Evolutionary conservation across 2,797 vertebrate genomes (phyloP), one percentile per base, ranked within the genome.

Genomic region (Tragopan temminckii): DNA sequence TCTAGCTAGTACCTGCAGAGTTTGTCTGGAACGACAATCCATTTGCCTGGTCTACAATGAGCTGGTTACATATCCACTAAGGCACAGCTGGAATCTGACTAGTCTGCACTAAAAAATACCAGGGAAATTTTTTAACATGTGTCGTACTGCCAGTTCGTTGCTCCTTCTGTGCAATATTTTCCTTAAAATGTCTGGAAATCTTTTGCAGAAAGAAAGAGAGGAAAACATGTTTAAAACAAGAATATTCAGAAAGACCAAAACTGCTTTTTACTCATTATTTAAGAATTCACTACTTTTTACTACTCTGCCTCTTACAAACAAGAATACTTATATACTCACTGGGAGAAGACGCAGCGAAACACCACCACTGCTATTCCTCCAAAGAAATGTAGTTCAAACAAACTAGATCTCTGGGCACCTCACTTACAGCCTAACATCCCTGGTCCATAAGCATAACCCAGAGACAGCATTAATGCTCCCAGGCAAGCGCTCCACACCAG

Each of bases 41-140:
- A 1, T 35, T 88, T 80, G 68, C 72, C 62, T 48, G 68, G 18
- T 63, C 58, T 67, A 3, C 33, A 10, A 10, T 7, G 72, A 48
- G 69, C 31, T 67, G 66, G 90, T 85, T 84, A 31, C 76, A 1
- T 5, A 48, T 13, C 77, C 64, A 63, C 52, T 53, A 92, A 11
- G 79, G 67, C 63, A 86, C 74, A 91, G 89, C 67, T 88, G 92
- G 87, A 89, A 78, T 85, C 53, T 89, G 55, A 69, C 29, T 79
- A 46, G 48, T 20, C 43, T 92, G 21, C 8, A 36, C 72, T 53
- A 36, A 55, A 53, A 78, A 50, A 31, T 36, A n/a, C 8, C 20
- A 27, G 27, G 76, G 27, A 27, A 43, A 23, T 63, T 77, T 87
- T 74, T 85, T 59, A 55, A 42, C 35, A 19, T 33, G 15, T 20